Percentiles rank a stretch among this genome's conserved stretches.
These are phyloP conservation scores for Pristiophorus japonicus DNA, from an alignment of 2,113 vertebrate genomes.

Conservation along the genomic window DNA sequence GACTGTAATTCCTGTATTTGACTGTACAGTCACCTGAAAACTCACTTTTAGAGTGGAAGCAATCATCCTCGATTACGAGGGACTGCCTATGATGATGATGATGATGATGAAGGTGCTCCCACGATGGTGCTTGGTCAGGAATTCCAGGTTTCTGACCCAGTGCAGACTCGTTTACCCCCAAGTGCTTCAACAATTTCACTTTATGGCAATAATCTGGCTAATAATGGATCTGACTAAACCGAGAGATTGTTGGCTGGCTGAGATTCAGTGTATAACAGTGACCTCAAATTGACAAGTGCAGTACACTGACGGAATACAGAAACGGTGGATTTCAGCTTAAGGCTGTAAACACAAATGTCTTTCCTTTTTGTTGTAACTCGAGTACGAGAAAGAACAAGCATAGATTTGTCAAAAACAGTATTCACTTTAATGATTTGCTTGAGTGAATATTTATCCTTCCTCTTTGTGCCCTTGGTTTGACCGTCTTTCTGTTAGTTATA, in stretches of 20 bases:
- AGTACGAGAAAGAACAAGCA: constrained; percentile 12
- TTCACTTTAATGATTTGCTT: neutral
- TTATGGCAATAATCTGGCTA: neutral
- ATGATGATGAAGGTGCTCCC: neutral
- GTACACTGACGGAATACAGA: neutral
- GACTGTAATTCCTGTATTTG: too few relatives aligned
- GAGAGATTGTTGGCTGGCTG: neutral
- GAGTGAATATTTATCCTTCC: constrained; percentile 29
- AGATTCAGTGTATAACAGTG: neutral
- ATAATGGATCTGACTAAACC: neutral
- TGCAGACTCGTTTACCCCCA: neutral
- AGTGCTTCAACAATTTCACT: neutral
- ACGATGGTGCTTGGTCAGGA: neutral
- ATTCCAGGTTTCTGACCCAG: neutral
- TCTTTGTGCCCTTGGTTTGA: constrained; percentile 10
- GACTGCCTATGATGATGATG: too few relatives aligned
- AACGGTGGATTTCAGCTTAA: neutral
- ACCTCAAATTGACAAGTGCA: neutral
- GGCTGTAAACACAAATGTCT: constrained; percentile 5
- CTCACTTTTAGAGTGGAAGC: too few relatives aligned
- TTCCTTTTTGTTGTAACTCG: constrained; percentile 9
- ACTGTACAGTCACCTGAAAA: too few relatives aligned
- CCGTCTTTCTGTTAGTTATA: neutral
- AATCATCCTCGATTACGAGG: too few relatives aligned
- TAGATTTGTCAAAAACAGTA: constrained; percentile 14